Evolutionary conservation across 2,113 vertebrate species (phyloP).

Genomic region (Xyrauchen texanus): DNA sequence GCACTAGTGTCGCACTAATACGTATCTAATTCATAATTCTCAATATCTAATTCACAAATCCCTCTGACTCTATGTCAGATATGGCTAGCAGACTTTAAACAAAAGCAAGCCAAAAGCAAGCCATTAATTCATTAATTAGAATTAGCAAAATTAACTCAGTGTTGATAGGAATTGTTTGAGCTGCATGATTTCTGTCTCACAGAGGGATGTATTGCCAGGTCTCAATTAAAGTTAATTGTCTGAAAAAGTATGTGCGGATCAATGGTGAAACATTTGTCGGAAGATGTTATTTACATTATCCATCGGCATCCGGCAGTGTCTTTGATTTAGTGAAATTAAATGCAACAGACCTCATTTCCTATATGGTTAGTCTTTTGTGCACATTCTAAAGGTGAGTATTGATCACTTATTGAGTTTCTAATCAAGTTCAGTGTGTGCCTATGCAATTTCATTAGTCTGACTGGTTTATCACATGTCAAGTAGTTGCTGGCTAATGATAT

Average conservation of each 20-base stretch:
- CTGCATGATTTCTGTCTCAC: not conserved
- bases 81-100: too few relatives aligned
- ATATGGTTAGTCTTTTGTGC: constrained; percentile 41
- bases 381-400: constrained; percentile 53
- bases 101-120: too few relatives aligned
- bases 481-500: constrained; percentile 38
- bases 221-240: constrained; percentile 14
- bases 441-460: constrained; percentile 48
- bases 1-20: too few relatives aligned
- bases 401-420: constrained; percentile 43
- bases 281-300: constrained; percentile 7
- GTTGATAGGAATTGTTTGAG: not conserved
- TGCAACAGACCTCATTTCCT: constrained; percentile 34
- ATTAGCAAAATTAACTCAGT: constrained; percentile 3
- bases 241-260: constrained; percentile 7
- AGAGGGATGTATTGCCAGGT: constrained; percentile 2
- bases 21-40: too few relatives aligned
- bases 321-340: constrained; percentile 35
- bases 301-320: not conserved
- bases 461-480: constrained; percentile 44
- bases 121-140: too few relatives aligned
- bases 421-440: constrained; percentile 42
- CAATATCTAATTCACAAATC: too few relatives aligned
- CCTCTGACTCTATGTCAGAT: too few relatives aligned
- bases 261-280: constrained; percentile 2